These are phyloP conservation scores for Pachliopta kotzebuea DNA, from an alignment of 2,888 invertebrate genomes.

Conservation along the genomic window DNA sequence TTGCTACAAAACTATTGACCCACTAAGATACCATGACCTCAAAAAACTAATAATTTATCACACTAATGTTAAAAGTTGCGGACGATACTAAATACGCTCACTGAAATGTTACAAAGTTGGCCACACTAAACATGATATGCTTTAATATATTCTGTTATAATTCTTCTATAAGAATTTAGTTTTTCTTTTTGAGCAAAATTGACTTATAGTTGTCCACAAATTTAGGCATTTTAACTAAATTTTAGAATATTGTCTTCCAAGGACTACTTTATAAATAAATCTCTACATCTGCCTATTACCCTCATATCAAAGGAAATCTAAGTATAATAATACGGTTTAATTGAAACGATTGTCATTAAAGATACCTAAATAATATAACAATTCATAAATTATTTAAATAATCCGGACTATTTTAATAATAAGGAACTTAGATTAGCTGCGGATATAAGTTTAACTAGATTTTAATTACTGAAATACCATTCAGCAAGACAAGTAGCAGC, in stretches of 20 bases:
- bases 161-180: too few species aligned
- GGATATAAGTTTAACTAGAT: slow-evolving; percentile 13
- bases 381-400: slow-evolving; percentile 4
- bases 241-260: too few species aligned
- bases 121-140: neutral
- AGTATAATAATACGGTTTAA: neutral
- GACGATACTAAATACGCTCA: slow-evolving; percentile 6
- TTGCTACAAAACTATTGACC: slow-evolving; percentile 20
- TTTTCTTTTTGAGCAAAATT: too few species aligned
- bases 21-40: slow-evolving; percentile 21
- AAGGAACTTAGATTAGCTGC: slow-evolving; percentile 11
- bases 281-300: too few species aligned
- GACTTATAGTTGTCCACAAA: too few species aligned
- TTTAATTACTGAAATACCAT: slow-evolving; percentile 29
- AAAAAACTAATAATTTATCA: slow-evolving; percentile 26
- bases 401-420: slow-evolving; percentile 10
- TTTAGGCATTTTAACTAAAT: too few species aligned
- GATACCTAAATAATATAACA: neutral
- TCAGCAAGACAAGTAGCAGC: slow-evolving; percentile 21
- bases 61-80: slow-evolving; percentile 19
- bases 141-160: neutral
- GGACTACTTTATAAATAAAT: too few species aligned
- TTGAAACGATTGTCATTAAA: neutral
- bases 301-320: too few species aligned
- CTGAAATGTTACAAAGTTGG: slow-evolving; percentile 4